A percentile compares a stretch with the other conserved stretches of the same genome.
Evolutionary conservation across 2,888 invertebrate genomes (phyloP).

Genomic region (Agrochola litura): DNA sequence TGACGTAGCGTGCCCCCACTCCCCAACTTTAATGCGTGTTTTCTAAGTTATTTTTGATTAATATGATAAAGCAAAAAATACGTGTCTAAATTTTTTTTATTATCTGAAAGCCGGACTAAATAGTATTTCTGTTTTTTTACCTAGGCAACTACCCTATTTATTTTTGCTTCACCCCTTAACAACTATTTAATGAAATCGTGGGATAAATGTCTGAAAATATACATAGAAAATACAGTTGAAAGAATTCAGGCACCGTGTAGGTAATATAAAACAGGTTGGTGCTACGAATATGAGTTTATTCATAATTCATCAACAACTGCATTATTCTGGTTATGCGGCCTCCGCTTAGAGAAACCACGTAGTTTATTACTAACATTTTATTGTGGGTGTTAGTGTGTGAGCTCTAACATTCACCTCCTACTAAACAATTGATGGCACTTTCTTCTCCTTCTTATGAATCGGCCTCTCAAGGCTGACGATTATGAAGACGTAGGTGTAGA

Average conservation of each 20-base stretch:
- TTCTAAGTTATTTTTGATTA: no score
- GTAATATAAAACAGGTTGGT: neutral
- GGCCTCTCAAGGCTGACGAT: neutral
- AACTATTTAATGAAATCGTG: slow-evolving; percentile 26
- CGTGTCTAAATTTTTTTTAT: no score
- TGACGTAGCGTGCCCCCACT: no score
- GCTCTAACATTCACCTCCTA: neutral
- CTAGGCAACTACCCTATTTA: no score
- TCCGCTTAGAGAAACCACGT: neutral
- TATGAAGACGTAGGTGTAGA: neutral
- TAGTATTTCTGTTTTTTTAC: no score
- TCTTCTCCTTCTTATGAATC: neutral
- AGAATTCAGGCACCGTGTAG: neutral
- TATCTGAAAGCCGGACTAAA: no score
- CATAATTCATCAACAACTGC: neutral
- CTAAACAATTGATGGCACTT: neutral
- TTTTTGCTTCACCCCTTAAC: slow-evolving; percentile 31
- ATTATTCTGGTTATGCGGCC: neutral
- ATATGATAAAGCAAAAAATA: no score
- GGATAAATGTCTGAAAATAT: slow-evolving; percentile 13
- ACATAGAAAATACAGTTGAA: slow-evolving; percentile 6
- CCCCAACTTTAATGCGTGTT: no score
- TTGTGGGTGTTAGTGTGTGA: neutral
- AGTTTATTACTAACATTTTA: neutral
- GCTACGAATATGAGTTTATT: neutral